Base-by-base conservation (phyloP, 2,888 invertebrate genomes). In the Pediacus dermestoides region DNA sequence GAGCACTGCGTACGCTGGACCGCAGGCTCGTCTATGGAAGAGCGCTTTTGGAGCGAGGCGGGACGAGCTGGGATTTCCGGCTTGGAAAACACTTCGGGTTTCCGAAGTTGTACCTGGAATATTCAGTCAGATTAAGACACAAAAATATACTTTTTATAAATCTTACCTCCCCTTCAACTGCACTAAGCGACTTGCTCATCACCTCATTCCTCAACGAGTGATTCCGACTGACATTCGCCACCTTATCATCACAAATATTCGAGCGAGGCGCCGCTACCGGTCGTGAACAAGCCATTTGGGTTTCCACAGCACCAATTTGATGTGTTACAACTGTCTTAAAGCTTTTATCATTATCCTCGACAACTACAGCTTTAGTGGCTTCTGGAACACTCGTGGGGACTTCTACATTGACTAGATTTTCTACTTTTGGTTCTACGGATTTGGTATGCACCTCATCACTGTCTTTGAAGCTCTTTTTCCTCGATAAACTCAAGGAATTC, bases 11-110 rank as follows among this genome's bases (percentile, higher is more conserved):
- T 77, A 55, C 80, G 76, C 63, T 84, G 83, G 48, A 84, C 67
- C 26, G 55, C 34, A 9, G 74, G 71, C 14, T 74, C 73, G 11
- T 50, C 52, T 16, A 41, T 12, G 3, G 34, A 69, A 63, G 37
- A 32, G 30, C 46, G 46, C 23, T 8, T 31, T 36, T 44, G 74
- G 40, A 85, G 70, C 28, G 81, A 78, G 23, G 82, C 80, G 9
- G 88, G 88, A 37, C 89, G 75, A 65, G 88, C 87, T 32, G 89
- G 89, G 2, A 89, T 79, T 33, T 83, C 84, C 3, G 89, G 89
- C 67, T 89, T 89, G 61, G 77, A 72, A 8, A 66, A 60, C 42
- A 66, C 64, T 53, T 62, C 63, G 34, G 69, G 70, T 45, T 61
- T 63, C 14, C 81, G 73, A 48, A 81, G 63, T 58, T 74, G 74